A percentile compares a stretch with the other conserved stretches of the same genome.
Conservation (phyloP, 2,113 vertebrate species). For the Chloebia gouldiae region DNA sequence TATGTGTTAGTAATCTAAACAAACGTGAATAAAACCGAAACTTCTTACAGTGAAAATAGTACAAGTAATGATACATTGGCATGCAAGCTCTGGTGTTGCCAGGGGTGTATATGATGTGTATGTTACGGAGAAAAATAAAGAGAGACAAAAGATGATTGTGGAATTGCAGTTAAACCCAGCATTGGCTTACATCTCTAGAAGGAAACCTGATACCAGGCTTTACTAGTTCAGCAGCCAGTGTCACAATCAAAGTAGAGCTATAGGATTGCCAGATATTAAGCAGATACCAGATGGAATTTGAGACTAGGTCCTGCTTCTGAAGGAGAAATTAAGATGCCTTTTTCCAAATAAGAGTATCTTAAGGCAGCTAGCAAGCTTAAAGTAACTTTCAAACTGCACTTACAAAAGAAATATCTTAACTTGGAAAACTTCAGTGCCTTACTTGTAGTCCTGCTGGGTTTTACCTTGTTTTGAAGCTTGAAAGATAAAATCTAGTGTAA, state of each 20-base stretch:
- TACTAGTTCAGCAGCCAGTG: conserved; percentile 1
- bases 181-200: background rate
- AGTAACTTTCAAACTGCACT: background rate
- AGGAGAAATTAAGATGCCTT: conserved; percentile 10
- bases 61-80: background rate
- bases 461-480: background rate
- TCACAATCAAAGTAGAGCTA: background rate
- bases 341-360: background rate
- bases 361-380: background rate
- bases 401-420: background rate
- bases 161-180: background rate
- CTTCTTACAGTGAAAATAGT: background rate
- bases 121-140: background rate
- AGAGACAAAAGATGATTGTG: background rate
- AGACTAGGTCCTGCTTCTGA: conserved; percentile 9
- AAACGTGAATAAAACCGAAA: background rate
- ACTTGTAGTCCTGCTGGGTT: background rate
- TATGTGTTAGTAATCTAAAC: background rate
- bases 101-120: background rate
- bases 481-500: background rate
- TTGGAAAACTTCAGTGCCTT: background rate
- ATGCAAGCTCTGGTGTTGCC: background rate
- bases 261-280: conserved; percentile 6
- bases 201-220: background rate
- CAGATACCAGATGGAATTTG: background rate